Evolutionary conservation across 2,797 vertebrate species (phyloP), one percentile per base, ranked within the genome.

Genomic region (Xyrichtys novacula): DNA sequence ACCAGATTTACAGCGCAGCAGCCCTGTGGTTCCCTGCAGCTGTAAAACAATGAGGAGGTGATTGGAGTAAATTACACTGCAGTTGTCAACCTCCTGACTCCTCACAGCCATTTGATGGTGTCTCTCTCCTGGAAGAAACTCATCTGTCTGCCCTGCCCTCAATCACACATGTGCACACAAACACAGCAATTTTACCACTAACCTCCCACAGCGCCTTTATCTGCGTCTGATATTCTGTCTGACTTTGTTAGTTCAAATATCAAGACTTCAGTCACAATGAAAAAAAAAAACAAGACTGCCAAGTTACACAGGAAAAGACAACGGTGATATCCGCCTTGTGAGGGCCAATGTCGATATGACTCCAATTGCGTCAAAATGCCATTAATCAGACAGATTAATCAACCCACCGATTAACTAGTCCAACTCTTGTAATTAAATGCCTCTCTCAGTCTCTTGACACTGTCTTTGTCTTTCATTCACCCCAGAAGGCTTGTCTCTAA

Each of bases 11-110:
- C 81, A 75, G 81, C 67, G 20, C 78, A 32, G 83, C 31, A 6
- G 74, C 69, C 71, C 67, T 48, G 66, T 40, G 82, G 77, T 88
- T 87, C 85, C 87, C 86, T 77, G 83, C 74, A 90, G 92, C 86
- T 77, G 79, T 84, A 80, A 90, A 91, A 92, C 91, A 89, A 93
- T 89, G 76, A 90, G 79, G 56, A 78, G 71, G 74, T 85, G 85
- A 91, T 90, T 90, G 88, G 80, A 90, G 85, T 85, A 89, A 91
- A 91, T 90, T 84, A 81, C 79, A 74, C 76, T 59, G 70, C 68
- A 81, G 81, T 84, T 79, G 77, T 85, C 86, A 85, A 66, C 80
- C 80, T 69, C 62, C 46, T 26, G 31, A 73, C 62, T 62, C 69
- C 78, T 88, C 69, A 72, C 56, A 87, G 83, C 80, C 75, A 71